These are phyloP conservation scores for Trididemnum miniatum DNA, from an alignment of 23 tunicate genomes.

Conservation along the genomic window DNA sequence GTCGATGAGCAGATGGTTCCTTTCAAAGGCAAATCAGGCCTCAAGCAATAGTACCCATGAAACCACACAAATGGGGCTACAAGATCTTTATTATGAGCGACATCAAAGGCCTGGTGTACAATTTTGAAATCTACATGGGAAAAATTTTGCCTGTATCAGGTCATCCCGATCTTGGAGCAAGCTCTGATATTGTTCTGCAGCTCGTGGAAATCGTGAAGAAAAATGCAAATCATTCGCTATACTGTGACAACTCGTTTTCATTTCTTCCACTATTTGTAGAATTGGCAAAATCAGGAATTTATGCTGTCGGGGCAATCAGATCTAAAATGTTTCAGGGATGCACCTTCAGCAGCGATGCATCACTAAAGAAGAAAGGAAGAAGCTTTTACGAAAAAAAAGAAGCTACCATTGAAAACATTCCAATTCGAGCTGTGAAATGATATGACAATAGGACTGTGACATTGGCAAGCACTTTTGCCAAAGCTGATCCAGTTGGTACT, in stretches of 20 bases:
- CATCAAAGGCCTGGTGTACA: neutral
- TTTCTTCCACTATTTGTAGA: neutral
- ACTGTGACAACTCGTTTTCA: neutral
- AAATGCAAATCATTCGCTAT: neutral
- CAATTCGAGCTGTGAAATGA: constrained; percentile 15
- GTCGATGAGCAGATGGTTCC: constrained; percentile 16
- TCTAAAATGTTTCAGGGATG: neutral
- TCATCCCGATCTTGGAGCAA: neutral
- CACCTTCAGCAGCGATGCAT: neutral
- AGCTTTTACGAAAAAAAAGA: neutral
- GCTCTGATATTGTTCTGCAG: neutral
- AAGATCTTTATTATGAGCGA: neutral
- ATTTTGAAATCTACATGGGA: neutral
- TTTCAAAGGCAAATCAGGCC: constrained; percentile 8
- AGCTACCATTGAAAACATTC: neutral
- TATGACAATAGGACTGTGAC: neutral
- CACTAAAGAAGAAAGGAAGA: constrained; percentile 1
- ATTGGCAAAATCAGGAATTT: neutral
- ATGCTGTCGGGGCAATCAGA: neutral
- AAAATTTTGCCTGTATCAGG: neutral
- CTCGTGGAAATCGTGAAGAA: neutral
- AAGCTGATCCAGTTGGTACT: constrained; percentile 3
- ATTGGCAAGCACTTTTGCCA: constrained; percentile 20
- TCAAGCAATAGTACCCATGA: constrained; percentile 22
- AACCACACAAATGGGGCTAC: neutral